These are phyloP conservation scores for Propithecus perrieri DNA, from an alignment of 2,797 vertebrate species.

Conservation along the genomic window DNA sequence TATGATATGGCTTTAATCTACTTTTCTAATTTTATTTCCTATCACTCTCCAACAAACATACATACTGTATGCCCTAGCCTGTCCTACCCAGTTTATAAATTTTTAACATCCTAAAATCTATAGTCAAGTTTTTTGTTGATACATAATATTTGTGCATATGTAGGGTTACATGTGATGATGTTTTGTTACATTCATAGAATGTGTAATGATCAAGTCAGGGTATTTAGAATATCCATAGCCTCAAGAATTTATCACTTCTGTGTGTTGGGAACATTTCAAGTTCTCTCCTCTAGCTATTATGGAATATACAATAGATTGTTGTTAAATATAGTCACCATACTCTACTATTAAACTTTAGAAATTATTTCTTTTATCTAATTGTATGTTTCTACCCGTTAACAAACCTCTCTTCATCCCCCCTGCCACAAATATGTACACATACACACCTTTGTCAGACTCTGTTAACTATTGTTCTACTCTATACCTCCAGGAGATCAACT, in stretches of 20 bases:
- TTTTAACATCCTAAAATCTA: not conserved
- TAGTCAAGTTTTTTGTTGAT: not conserved
- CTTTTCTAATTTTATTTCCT: not conserved
- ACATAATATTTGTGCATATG: not conserved
- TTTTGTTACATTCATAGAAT: not conserved
- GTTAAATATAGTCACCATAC: not conserved
- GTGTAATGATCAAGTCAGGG: not conserved
- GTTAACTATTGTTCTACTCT: not conserved
- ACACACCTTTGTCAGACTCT: not conserved
- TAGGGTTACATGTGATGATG: not conserved
- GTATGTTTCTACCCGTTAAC: not conserved
- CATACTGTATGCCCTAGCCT: not conserved
- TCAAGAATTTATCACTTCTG: not conserved
- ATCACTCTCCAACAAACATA: not conserved
- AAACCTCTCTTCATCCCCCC: not conserved
- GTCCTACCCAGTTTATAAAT: not conserved
- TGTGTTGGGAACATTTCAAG: not conserved
- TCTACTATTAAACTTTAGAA: not conserved
- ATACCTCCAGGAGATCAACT: not conserved
- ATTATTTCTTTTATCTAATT: not conserved
- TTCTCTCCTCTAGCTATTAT: not conserved
- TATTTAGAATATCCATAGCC: not conserved
- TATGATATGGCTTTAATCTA: not conserved
- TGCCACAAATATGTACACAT: not conserved
- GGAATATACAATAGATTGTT: not conserved